Evolutionary conservation across 2,797 vertebrate genomes (phyloP), one percentile per base, ranked within the genome.

Genomic region (Gymnopithys bicolor): DNA sequence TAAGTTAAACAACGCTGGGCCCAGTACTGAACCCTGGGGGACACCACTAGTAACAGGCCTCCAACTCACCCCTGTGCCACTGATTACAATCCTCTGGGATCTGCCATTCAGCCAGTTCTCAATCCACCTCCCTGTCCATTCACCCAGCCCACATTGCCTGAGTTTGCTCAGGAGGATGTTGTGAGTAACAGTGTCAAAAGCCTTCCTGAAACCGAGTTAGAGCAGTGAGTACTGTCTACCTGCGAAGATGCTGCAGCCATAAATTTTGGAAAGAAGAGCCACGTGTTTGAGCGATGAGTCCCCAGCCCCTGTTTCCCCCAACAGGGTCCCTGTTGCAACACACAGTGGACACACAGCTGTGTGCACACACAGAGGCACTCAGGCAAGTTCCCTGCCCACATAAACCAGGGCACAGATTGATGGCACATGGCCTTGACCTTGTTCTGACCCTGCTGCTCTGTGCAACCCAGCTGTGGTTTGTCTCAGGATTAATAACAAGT

Each of bases 361-460:
- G 14, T 8, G 55, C 46, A 0, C 32, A 32, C 48, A 2, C 22
- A 0, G 1, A 22, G 32, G 67, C 43, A 24, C 4, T 0, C 11
- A 0, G 6, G 35, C 30, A 28, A 27, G 17, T 10, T 66, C 56
- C 39, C 52, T 77, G 45, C 73, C 56, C 18, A 1, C 0, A 0
- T 25, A 14, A 68, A 19, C n/a, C 10, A 12, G 43, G 71, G 25
- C 73, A 12, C 0, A 52, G 76, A 10, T 45, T 55, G 45, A 12
- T 0, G 3, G 1, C 14, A 17, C 0, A 1, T 45, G 51, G 51
- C 23, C 67, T 35, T 33, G 27, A 11, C 58, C 48, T 33, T 7
- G 0, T 51, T 10, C 19, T n/a, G 23, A 6, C 60, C 45, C 33
- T 1, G 1, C 51, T 52, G 58, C 62, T 58, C 60, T 27, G 19